Base-by-base conservation (phyloP, 2,113 vertebrate genomes). In the Axis porcinus region DNA sequence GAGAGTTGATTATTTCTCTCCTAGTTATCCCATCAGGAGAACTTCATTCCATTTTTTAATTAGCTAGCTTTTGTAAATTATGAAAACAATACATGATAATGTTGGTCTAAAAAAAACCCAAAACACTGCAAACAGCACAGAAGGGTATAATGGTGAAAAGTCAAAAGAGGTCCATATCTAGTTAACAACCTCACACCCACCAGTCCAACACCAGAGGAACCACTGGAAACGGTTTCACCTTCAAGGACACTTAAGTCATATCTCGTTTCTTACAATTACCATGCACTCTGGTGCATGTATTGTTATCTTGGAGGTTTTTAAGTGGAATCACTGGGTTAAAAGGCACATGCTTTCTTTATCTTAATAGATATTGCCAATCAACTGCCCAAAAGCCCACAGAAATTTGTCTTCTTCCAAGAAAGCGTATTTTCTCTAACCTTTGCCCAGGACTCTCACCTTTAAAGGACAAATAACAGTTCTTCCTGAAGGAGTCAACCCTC, bases 391-490 rank as follows among this genome's bases (percentile, higher is more conserved):
- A 55, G 67, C 33, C 84, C 50, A 45, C 1, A 82, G 36, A 16
- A 84, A 40, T 67, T 45, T 90, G 21, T 23, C 33, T 47, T 78
- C 36, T 70, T 54, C 58, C 58, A 50, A 13, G 1, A 55, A 27
- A n/a, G 11, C 54, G 14, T 60, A 52, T 54, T 47, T 95, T 47
- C 62, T 95, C n/a, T 83, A 86, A 76, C 33, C 6, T 40, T 85
- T 60, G 15, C 25, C 28, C 89, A 91, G 28, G 83, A 60, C 47
- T 13, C 64, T 87, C 58, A 70, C 50, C 60, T 81, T 92, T 87
- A 92, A 93, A 95, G 62, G 23, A 79, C 27, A 95, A 96, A 54
- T 57, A 78, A 92, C 82, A 95, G 57, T 57, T 27, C 21, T 84
- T 50, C 28, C 54, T 17, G 6, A 81, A 93, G 43, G 58, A 55